Base-by-base conservation (phyloP, 1,140 invertebrate genomes). In the Bradysia coprophila region DNA sequence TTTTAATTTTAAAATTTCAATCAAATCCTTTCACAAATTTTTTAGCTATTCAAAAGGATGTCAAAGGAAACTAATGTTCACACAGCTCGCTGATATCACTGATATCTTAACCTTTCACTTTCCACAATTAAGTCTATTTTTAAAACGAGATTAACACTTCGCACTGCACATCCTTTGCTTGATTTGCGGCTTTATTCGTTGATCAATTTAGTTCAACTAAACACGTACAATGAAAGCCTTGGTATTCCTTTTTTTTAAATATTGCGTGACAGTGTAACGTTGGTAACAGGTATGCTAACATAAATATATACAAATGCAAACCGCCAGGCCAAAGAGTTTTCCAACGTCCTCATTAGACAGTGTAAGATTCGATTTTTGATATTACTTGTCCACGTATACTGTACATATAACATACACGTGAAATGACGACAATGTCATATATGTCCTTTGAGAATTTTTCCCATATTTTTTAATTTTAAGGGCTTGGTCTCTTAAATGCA, bases 1-100 rank as follows among this genome's bases (percentile, higher is more conserved):
- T 36, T 36, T 36, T 36, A 36, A 36, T 36, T 9, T 36, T 15
- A 36, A 31, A 8, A n/a, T 36, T 36, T 36, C 33, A 36, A 36
- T 36, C 15, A 6, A 9, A 36, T 36, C 15, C 11, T 36, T 9
- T 9, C 8, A 31, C 8, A 9, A n/a, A 9, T 31, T 31, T 31
- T 31, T 31, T n/a, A 31, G n/a, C 28, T 31, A 31, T 31, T 31
- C 28, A 31, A n/a, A 9, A 31, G 8, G 8, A 9, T 31, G 8
- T 31, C 28, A n/a, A 8, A 31, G 28, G n/a, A 31, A 31, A 31
- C 8, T 9, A 31, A 31, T 9, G n/a, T 9, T 9, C 28, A 8
- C 8, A 31, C 8, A 31, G 8, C 28, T n/a, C n/a, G n/a, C n/a
- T n/a, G n/a, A 31, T 9, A 31, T 31, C 28, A 31, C 28, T n/a